A percentile compares a stretch with the other conserved stretches of the same genome.
phyloP scores from a whole-genome alignment of 2,113 vertebrate genomes.

The Notarius quadriscutis region DNA sequence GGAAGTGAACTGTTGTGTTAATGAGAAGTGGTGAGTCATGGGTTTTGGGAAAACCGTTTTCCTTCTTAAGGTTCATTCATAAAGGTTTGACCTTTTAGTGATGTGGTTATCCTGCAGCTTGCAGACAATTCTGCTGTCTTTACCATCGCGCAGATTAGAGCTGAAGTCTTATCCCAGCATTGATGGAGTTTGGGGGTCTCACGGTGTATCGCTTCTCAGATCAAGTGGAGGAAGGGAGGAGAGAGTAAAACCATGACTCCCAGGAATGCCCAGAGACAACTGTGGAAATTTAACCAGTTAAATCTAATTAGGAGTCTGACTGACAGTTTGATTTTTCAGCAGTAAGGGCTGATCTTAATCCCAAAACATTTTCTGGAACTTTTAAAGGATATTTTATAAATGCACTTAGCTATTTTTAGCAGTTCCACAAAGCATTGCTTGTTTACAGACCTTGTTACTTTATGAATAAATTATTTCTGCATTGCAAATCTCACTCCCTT shows the following conservation, averaged over 20 bases:
- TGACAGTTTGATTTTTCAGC: not conserved
- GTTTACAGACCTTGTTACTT: conserved; percentile 4
- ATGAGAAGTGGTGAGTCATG: not conserved
- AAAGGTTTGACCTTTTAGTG: not conserved
- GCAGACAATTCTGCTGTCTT: not conserved
- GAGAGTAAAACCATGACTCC: conserved; percentile 56
- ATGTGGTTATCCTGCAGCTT: not conserved
- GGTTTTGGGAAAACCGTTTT: not conserved
- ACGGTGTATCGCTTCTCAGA: not conserved
- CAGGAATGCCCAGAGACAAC: conserved; percentile 71
- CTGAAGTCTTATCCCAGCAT: conserved; percentile 11
- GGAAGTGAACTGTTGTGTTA: not conserved
- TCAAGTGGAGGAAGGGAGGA: conserved; percentile 38
- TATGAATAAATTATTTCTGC: conserved; percentile 1
- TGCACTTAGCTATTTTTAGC: not conserved
- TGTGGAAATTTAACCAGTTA: conserved; percentile 47
- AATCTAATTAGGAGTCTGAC: conserved; percentile 56
- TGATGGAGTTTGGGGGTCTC: conserved; percentile 11
- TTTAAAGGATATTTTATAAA: not conserved
- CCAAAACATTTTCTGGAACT: not conserved
- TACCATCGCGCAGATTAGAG: not conserved
- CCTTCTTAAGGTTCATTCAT: not conserved
- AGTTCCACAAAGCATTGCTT: not conserved
- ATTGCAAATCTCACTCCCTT: not conserved
- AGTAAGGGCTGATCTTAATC: not conserved